phyloP scores from a whole-genome alignment of 2,888 invertebrate genomes.

The Dryocosmus kuriphilus region DNA sequence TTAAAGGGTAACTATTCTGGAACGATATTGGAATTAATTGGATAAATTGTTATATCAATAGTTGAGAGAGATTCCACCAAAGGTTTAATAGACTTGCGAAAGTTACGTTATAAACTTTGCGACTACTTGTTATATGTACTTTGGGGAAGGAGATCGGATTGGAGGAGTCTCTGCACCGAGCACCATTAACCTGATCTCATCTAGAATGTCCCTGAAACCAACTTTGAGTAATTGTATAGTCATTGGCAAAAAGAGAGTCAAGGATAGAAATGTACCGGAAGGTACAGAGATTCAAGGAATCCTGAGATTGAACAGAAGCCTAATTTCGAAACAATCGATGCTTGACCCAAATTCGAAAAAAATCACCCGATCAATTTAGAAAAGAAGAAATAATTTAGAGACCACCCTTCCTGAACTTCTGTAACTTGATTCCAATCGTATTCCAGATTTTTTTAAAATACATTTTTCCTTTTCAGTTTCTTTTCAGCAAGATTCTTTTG shows the following conservation, averaged over 20 bases:
- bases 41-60: slow-evolving; percentile 25
- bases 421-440: too few species aligned
- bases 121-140: slow-evolving; percentile 2
- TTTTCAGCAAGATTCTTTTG: slow-evolving; percentile 73
- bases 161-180: slow-evolving; percentile 24
- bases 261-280: slow-evolving; percentile 42
- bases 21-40: background rate
- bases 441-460: background rate
- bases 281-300: slow-evolving; percentile 31
- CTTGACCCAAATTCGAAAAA: slow-evolving; percentile 29
- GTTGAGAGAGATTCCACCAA: background rate
- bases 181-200: slow-evolving; percentile 40
- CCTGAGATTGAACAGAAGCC: slow-evolving; percentile 2
- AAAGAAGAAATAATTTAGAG: background rate
- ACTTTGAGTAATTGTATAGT: slow-evolving; percentile 50
- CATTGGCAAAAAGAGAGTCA: slow-evolving; percentile 52
- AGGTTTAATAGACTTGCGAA: slow-evolving; percentile 25
- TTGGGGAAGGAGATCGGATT: background rate
- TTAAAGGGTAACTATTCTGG: background rate
- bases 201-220: slow-evolving; percentile 46
- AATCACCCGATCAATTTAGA: background rate
- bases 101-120: background rate
- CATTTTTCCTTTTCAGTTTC: slow-evolving; percentile 65
- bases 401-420: background rate
- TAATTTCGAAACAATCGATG: slow-evolving; percentile 27